phyloP scores from a whole-genome alignment of 2,113 vertebrate genomes.

The Tragelaphus imberbis region DNA sequence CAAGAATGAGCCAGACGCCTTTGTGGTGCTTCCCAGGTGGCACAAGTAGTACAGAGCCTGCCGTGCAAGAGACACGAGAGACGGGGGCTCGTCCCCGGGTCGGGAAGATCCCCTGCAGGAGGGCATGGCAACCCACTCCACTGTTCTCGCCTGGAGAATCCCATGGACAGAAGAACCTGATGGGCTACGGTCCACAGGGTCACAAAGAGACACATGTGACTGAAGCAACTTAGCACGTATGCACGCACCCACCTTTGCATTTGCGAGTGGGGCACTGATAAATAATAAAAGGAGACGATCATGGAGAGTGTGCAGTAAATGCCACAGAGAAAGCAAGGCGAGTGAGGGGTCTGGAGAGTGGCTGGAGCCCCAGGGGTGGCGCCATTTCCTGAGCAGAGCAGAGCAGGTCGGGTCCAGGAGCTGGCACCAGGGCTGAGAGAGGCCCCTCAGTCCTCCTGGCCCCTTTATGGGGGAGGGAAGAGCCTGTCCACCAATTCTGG shows the following conservation, averaged over 20 bases:
- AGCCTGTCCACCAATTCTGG: too few species aligned
- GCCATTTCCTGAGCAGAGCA: accelerated
- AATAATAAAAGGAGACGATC: background rate
- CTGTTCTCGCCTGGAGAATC: background rate
- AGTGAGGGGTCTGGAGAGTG: accelerated
- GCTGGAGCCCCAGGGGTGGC: background rate
- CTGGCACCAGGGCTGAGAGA: too few species aligned
- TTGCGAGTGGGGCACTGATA: background rate
- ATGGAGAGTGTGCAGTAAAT: background rate
- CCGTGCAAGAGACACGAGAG: background rate
- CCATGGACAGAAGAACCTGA: background rate
- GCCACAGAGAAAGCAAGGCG: background rate
- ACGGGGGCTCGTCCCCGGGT: accelerated
- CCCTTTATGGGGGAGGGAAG: too few species aligned
- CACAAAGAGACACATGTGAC: background rate
- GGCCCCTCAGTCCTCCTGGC: too few species aligned
- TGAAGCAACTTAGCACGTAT: background rate
- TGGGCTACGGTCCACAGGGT: background rate
- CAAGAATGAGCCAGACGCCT: background rate
- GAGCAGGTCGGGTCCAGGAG: background rate
- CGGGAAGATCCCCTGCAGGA: background rate
- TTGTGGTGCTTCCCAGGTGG: background rate
- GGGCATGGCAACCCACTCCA: background rate
- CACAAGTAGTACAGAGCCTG: background rate
- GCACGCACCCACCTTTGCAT: background rate